Evolutionary conservation across 53 echinoderm and acorn worm genomes (phyloP), one percentile per base, ranked within the genome.

Genomic region (Arbacia lixula): DNA sequence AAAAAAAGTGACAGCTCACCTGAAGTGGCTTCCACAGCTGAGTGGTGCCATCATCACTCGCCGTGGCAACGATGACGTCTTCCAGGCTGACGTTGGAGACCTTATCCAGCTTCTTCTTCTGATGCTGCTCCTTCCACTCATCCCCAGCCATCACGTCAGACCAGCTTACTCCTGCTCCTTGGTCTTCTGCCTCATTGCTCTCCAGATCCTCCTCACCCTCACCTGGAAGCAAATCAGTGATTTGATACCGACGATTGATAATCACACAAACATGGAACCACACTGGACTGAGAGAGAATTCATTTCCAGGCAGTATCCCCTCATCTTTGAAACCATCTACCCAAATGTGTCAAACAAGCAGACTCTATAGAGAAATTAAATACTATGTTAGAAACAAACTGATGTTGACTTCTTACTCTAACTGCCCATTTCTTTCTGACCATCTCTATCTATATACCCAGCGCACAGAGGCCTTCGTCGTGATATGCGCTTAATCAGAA

Each of bases 1-100:
- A n/a, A n/a, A n/a, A n/a, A n/a, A 46, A 46, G 8, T 46, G 14
- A 46, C 8, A 46, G 42, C 87, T 56, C 41, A 94, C 98, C 90
- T 94, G 94, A 26, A 98, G 57, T 3, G 98, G 98, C 75, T 91
- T 98, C 98, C 98, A 98, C 1, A 98, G 36, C 41, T 98, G 90
- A 1, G 83, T 78, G 36, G 90, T 92, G 1, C 94, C 98, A 76
- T 94, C 98, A 82, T 98, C 98, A 36, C 90, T 81, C 27, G 94
- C 90, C 0, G 94, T 87, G 24, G 90, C 94, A 32, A 98, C 84
- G 66, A 86, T 65, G n/a, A 98, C 92, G 33, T 98, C 90, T 67
- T 94, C 94, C 65, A 98, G 66, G 11, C 88, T 90, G 55, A 98
- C 87, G 69, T 92, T 90, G 64, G 91, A 85, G 41, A 85, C 83